Evolutionary conservation across 2,888 invertebrate genomes (phyloP).

Genomic region (Polylopha cassiicola): DNA sequence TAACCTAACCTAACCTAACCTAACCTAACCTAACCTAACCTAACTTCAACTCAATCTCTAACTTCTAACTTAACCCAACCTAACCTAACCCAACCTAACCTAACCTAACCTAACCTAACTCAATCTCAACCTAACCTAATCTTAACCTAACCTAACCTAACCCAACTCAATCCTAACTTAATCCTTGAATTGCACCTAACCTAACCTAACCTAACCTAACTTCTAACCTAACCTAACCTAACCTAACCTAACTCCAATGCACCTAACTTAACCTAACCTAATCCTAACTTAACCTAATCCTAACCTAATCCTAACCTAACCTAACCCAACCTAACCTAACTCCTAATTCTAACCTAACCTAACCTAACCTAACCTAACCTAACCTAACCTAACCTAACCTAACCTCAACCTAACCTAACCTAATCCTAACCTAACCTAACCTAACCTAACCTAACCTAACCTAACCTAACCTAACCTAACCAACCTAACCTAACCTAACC

Average conservation of each 20-base stretch:
- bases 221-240: slow-evolving; percentile 15
- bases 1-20: no score
- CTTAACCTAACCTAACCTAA: no score
- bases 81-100: no score
- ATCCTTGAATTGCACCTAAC: slow-evolving; percentile 1
- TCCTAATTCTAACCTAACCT: no score
- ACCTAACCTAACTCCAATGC: slow-evolving; percentile 18
- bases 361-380: slow-evolving; percentile 22
- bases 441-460: slow-evolving; percentile 27
- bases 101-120: no score
- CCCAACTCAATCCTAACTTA: no score
- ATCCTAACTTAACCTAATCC: slow-evolving; percentile 13
- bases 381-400: no score
- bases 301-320: slow-evolving; percentile 2
- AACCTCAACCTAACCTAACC: no score
- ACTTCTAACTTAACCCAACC: no score
- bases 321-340: slow-evolving; percentile 19
- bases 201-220: slow-evolving; percentile 5
- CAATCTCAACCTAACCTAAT: no score
- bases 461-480: slow-evolving; percentile 26
- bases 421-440: slow-evolving; percentile 9
- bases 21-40: no score
- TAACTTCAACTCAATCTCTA: no score
- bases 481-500: slow-evolving; percentile 20
- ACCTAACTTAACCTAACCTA: slow-evolving; percentile 15